Base-by-base conservation (phyloP, 2,888 invertebrate species). In the Dermolepida albohirtum region DNA sequence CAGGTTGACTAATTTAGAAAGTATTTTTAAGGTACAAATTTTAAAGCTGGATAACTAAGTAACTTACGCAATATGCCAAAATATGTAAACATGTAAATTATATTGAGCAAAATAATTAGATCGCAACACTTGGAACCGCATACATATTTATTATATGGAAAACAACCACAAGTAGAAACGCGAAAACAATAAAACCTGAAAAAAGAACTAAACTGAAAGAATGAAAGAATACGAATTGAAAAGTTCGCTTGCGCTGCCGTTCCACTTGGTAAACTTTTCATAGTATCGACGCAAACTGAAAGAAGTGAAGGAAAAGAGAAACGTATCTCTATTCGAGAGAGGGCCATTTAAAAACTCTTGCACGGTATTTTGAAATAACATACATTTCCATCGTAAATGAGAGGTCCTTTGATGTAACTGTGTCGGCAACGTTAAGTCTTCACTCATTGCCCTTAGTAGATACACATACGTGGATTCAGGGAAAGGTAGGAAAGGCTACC, bases 301-400 rank as follows among this genome's bases (percentile, higher is more conserved):
- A 34, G 16, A 12, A 34, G 47, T 41, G 47, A 47, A 59, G 41
- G 11, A 59, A 16, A 29, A 12, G 47, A 47, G 59, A 59, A 59
- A 34, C 47, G 59, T 47, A 59, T 59, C 59, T 59, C 49, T 16
- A 49, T 17, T 49, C 17, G 17, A 14, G 47, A 14, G 47, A 14
- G 14, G 47, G 14, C 59, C 59, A 59, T 59, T 59, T 44, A 59
- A 59, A 59, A 59, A 29, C 47, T 47, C 47, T 59, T 47, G 47
- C 34, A 29, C 49, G 10, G 54, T 67, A 67, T 67, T 64, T 63
- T 63, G 64, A 65, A 69, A 69, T 65, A 69, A 71, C 68, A 71
- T 66, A 70, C 67, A 71, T 71, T 69, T 69, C 68, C 73, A 67
- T 68, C 70, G 57, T 67, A 71, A 71, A 73, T 73, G 69, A 70